Conservation (phyloP, 2,888 invertebrate species). For the Slavum lentiscoides region DNA sequence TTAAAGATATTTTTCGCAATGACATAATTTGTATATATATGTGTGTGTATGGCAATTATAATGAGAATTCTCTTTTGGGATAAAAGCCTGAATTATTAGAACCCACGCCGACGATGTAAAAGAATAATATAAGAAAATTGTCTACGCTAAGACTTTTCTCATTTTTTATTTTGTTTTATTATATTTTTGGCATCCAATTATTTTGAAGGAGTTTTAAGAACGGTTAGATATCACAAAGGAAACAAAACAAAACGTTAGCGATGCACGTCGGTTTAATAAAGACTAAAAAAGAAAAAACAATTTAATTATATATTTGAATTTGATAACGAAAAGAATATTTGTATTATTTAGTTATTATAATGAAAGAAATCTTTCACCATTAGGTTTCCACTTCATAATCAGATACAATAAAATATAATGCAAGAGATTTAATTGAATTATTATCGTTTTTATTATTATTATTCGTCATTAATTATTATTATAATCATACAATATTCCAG, state of each 20-base stretch:
- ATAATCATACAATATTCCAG: too few relatives aligned
- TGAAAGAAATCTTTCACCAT: neutral
- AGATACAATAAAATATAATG: too few relatives aligned
- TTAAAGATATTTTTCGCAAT: constrained; percentile 10
- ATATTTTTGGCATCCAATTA: constrained; percentile 18
- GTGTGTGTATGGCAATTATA: neutral
- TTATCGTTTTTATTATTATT: too few relatives aligned
- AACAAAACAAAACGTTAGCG: neutral
- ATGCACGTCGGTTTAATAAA: neutral
- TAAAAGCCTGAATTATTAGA: constrained; percentile 31
- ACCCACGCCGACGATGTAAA: neutral
- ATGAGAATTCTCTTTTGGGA: constrained; percentile 2
- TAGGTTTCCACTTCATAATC: too few relatives aligned
- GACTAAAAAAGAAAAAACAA: neutral
- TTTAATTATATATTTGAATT: constrained; percentile 10
- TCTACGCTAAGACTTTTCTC: neutral
- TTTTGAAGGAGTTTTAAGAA: constrained; percentile 24
- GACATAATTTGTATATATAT: constrained; percentile 4
- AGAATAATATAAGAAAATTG: constrained; percentile 11
- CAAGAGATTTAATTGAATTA: too few relatives aligned
- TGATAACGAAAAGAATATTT: neutral
- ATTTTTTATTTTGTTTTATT: neutral
- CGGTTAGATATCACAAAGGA: constrained; percentile 5
- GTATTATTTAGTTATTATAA: neutral
- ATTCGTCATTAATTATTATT: too few relatives aligned